These are phyloP conservation scores for Hemicentrotus pulcherrimus DNA, from an alignment of 35 echinoderm and acorn worm genomes.

Conservation along the genomic window DNA sequence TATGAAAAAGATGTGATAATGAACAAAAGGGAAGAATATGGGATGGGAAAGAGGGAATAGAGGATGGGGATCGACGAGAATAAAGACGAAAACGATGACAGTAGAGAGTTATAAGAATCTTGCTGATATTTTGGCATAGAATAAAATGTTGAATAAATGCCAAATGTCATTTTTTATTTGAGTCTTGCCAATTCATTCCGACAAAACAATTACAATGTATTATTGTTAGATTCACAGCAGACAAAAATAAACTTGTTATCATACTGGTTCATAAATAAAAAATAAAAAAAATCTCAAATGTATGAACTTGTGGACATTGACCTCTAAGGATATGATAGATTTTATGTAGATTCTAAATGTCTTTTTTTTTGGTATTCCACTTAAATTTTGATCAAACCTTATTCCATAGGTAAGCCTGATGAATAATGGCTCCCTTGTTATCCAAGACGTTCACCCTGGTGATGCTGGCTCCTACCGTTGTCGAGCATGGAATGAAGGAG, in stretches of 20 bases:
- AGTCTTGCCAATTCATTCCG: background rate
- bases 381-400: background rate
- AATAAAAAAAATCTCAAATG: background rate
- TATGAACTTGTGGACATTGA: background rate
- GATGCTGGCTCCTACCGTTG: conserved; percentile 84
- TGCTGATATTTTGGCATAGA: background rate
- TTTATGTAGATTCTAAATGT: too few species aligned
- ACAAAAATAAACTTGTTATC: too few species aligned
- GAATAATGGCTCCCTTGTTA: conserved; percentile 75
- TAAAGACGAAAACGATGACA: background rate
- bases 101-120: background rate
- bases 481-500: conserved; percentile 87
- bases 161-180: background rate
- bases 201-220: background rate
- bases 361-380: too few species aligned
- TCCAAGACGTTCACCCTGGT: conserved; percentile 60
- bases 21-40: background rate
- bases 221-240: too few species aligned
- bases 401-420: conserved; percentile 47
- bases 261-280: background rate
- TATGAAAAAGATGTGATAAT: background rate
- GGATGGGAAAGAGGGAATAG: background rate
- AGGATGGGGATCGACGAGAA: background rate
- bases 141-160: background rate
- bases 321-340: background rate